Evolutionary conservation across 1,140 invertebrate species (phyloP), one percentile per base, ranked within the genome.

Genomic region (Leptoteleia sp.): DNA sequence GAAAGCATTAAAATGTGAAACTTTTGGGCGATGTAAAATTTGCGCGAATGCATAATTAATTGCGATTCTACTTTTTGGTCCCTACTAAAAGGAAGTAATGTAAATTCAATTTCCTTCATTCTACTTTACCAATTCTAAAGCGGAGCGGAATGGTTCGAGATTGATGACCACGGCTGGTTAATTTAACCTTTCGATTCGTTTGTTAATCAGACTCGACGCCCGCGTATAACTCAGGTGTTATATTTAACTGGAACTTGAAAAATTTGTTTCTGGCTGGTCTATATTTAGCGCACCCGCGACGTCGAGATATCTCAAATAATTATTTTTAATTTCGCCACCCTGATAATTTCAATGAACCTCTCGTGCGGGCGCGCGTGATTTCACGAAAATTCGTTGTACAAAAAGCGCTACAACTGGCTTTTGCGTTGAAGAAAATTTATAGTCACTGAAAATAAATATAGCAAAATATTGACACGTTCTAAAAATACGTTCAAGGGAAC

Each of bases 401-500:
- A 67, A 54, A 45, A 29, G n/a, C 15, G 64, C 55, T 68, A n/a
- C 38, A 59, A 70, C 42, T 42, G 11, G 43, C n/a, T 48, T 42
- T 48, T 27, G 37, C 42, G 38, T 35, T 40, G 35, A 35, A 33
- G 42, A 17, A 33, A 71, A 71, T 61, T 71, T 54, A 71, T 61
- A 43, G 54, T 38, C 1, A 40, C 48, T 57, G 43, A 43, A 68
- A 57, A 68, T 68, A 68, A 45, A 68, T 68, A 57, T 68, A 57
- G 43, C 33, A 38, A 61, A 71, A 61, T 71, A 71, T 71, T 61
- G 67, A 71, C 67, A 71, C 67, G 35, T 52, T 52, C 67, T 71
- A 71, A 61, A 71, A 71, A 71, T 71, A 71, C 15, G 42, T 61
- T 71, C 67, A 71, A 71, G 67, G 67, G 45, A 71, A 52, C 47